A percentile compares a stretch with the other conserved stretches of the same genome.
These are phyloP conservation scores for Nannoperca obscura DNA, from an alignment of 2,797 vertebrate species.

Conservation along the genomic window DNA sequence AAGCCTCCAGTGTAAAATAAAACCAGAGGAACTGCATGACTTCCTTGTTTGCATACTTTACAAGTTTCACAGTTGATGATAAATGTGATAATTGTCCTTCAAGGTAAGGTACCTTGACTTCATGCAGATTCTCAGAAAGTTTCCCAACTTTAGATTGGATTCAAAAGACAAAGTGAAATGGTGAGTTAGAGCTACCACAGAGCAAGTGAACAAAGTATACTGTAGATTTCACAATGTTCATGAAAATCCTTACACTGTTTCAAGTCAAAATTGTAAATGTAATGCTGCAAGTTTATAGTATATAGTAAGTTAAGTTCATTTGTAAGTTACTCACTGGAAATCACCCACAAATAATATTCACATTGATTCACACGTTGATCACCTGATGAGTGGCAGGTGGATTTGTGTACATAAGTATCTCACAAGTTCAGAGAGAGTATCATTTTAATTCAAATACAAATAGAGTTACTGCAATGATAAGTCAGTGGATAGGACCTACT, in stretches of 20 bases:
- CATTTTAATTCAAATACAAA: background rate
- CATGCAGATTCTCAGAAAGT: background rate
- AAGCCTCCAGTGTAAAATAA: conserved; percentile 52
- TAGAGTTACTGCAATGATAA: background rate
- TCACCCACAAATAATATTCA: background rate
- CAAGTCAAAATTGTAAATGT: background rate
- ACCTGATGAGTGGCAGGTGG: background rate
- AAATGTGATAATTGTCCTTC: background rate
- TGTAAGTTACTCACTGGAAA: background rate
- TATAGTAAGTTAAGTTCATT: no score
- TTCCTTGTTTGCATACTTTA: conserved; percentile 60
- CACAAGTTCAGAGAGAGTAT: background rate
- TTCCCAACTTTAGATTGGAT: background rate
- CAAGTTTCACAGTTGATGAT: conserved; percentile 56
- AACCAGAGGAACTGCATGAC: conserved; percentile 39
- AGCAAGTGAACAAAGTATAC: background rate
- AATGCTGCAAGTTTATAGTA: background rate
- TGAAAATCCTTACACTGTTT: background rate
- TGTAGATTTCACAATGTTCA: background rate
- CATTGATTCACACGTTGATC: background rate
- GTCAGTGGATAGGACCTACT: background rate
- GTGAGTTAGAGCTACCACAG: background rate
- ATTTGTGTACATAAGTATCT: background rate
- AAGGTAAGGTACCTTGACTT: background rate
- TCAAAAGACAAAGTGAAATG: background rate